These are phyloP conservation scores for Aphaenogaster floridana DNA, from an alignment of 1,140 invertebrate genomes.

Conservation along the genomic window DNA sequence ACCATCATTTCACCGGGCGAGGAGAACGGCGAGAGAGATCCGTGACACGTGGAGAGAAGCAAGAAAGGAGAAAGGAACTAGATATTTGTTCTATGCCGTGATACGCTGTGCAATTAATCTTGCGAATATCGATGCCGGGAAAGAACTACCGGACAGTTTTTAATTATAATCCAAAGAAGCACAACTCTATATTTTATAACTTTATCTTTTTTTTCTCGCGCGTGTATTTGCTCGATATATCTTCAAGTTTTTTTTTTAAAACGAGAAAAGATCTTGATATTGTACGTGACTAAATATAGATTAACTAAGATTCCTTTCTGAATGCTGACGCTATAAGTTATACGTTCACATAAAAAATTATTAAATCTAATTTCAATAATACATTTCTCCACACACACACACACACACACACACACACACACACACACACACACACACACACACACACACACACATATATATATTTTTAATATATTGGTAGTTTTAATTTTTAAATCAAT, in stretches of 20 bases:
- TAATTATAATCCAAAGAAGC: slow-evolving; percentile 10
- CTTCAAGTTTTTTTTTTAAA: neutral
- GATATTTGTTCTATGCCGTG: slow-evolving; percentile 36
- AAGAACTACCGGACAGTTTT: slow-evolving; percentile 20
- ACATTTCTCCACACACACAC: neutral
- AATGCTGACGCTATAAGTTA: neutral
- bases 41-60: slow-evolving; percentile 68
- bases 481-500: neutral
- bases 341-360: neutral
- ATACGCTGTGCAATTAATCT: slow-evolving; percentile 51
- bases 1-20: slow-evolving; percentile 73
- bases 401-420: no score
- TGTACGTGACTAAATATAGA: neutral
- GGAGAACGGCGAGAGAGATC: slow-evolving; percentile 68
- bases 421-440: no score
- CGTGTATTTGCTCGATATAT: neutral
- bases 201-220: neutral
- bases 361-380: neutral
- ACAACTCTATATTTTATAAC: slow-evolving; percentile 4
- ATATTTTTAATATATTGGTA: neutral
- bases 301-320: neutral
- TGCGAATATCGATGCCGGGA: neutral
- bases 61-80: slow-evolving; percentile 68
- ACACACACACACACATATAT: no score
- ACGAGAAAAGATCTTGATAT: neutral